Percentiles rank a stretch among this genome's conserved stretches.
phyloP scores from a whole-genome alignment of 2,888 invertebrate genomes.

The Pristionchus exspectatus region DNA sequence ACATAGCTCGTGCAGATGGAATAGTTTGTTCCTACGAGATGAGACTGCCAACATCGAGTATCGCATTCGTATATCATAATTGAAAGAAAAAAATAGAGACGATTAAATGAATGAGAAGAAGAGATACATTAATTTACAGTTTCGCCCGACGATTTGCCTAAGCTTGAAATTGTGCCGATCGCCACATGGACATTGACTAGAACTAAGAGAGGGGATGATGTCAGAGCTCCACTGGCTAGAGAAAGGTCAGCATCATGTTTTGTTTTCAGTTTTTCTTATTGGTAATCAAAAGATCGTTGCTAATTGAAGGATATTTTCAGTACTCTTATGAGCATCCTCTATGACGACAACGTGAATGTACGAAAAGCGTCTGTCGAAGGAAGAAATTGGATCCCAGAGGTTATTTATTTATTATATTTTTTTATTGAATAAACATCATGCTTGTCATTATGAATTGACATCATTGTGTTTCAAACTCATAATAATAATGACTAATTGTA shows the following conservation, averaged over 20 bases:
- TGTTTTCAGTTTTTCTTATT: too few species aligned
- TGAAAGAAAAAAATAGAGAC: not conserved
- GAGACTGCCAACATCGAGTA: constrained; percentile 29
- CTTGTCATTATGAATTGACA: not conserved
- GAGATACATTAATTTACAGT: not conserved
- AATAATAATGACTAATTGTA: too few species aligned
- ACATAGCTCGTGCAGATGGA: constrained; percentile 63
- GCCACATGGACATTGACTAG: constrained; percentile 58
- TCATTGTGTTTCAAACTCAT: constrained; percentile 30
- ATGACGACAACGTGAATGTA: not conserved
- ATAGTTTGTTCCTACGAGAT: constrained; percentile 49
- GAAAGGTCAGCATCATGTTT: not conserved
- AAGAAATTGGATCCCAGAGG: constrained; percentile 53
- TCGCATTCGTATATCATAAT: not conserved
- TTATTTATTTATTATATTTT: not conserved
- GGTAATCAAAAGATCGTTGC: too few species aligned
- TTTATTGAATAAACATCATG: not conserved
- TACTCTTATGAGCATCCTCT: constrained; percentile 51
- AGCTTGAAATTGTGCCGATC: constrained; percentile 56
- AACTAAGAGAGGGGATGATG: constrained; percentile 50
- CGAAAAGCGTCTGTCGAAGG: constrained; percentile 18
- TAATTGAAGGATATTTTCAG: not conserved
- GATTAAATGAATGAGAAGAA: not conserved
- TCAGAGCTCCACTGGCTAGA: constrained; percentile 38
- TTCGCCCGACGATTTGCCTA: constrained; percentile 59